Percentiles rank a stretch among this genome's conserved stretches.
Conservation (phyloP, 2,797 vertebrate genomes). For the Anomalospiza imberbis region DNA sequence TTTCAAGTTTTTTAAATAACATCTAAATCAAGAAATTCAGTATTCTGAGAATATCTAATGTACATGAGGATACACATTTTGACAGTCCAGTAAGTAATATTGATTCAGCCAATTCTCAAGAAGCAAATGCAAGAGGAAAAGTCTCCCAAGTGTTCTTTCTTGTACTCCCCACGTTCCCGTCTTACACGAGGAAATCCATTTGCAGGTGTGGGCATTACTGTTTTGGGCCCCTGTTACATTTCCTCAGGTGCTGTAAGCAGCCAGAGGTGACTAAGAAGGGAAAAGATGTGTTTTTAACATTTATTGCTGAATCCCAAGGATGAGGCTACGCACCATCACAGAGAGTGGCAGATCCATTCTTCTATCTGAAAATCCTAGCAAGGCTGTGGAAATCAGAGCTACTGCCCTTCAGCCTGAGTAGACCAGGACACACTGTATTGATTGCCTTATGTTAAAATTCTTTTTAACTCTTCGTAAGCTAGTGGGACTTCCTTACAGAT, state of each 20-base stretch:
- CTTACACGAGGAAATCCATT: background rate
- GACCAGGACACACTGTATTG: too few species aligned
- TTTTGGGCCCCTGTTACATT: background rate
- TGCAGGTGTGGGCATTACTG: background rate
- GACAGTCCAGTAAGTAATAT: background rate
- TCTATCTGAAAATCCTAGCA: background rate
- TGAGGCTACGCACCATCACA: background rate
- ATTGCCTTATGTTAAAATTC: background rate
- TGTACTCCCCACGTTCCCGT: background rate
- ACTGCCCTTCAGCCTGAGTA: background rate
- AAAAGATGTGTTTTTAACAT: background rate
- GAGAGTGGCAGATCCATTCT: background rate
- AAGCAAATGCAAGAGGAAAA: background rate
- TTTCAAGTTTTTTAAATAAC: background rate
- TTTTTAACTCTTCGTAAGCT: background rate
- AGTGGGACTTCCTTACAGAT: background rate
- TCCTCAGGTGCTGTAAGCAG: background rate
- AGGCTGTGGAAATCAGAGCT: background rate
- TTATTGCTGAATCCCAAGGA: background rate
- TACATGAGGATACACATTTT: background rate
- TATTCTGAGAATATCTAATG: background rate
- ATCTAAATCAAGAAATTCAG: background rate
- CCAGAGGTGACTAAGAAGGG: background rate
- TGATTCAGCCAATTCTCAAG: slow-evolving; percentile 6
- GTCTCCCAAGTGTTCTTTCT: background rate